phyloP scores from a whole-genome alignment of 64 coral and sea anemone genomes.

The Montipora sp. region DNA sequence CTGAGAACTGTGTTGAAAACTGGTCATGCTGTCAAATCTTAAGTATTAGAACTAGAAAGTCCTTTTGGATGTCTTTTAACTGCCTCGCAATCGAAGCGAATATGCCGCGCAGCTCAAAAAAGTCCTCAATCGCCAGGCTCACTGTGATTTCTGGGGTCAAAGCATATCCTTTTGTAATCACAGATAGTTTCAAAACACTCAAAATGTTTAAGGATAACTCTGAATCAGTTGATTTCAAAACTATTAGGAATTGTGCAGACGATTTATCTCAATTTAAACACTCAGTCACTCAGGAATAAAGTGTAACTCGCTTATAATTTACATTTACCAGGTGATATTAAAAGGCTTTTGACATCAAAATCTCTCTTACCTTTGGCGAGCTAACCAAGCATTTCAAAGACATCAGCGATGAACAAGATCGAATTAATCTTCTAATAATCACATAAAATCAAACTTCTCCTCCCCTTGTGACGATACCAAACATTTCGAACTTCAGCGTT shows the following conservation, averaged over 20 bases:
- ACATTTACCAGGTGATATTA: background rate
- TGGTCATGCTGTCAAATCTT: background rate
- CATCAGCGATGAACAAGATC: constrained; percentile 20
- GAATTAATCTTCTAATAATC: constrained; percentile 39
- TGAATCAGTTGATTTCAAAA: constrained; percentile 8
- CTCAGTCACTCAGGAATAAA: background rate
- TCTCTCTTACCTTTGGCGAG: constrained; percentile 6
- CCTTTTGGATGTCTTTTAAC: background rate
- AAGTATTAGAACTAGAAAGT: background rate
- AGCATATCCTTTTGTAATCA: background rate
- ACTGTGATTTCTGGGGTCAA: background rate
- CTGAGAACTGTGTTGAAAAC: background rate
- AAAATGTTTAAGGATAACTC: background rate
- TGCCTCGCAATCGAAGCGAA: background rate
- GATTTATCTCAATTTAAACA: constrained; percentile 3
- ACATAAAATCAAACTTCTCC: constrained; percentile 71
- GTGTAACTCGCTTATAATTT: background rate
- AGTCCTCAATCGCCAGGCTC: background rate
- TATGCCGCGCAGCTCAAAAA: background rate
- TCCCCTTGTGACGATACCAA: constrained; percentile 45
- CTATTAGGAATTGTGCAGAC: constrained; percentile 14
- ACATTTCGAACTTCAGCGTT: constrained; percentile 38
- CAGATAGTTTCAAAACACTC: constrained; percentile 12
- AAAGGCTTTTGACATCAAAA: background rate
- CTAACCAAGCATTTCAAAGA: constrained; percentile 18